Evolutionary conservation across 37 sponge, comb jelly and placozoan genomes (phyloP).

Genomic region (Tethya wilhelma): DNA sequence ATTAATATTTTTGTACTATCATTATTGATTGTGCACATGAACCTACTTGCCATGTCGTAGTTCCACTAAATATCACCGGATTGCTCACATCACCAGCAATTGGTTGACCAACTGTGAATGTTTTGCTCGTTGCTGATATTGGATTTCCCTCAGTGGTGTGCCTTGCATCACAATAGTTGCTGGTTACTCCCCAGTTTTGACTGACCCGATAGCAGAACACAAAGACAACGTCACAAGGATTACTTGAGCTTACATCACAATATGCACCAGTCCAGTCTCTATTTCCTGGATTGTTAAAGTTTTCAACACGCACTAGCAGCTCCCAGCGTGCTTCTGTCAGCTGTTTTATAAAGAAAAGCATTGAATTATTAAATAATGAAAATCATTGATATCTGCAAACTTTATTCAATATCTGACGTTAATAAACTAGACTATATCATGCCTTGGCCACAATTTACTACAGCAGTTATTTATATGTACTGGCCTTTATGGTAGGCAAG

Average conservation of each 20-base stretch:
- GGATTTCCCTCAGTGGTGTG: not conserved
- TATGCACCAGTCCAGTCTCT: conserved; percentile 22
- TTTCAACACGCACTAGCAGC: not conserved
- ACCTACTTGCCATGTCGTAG: conserved; percentile 39
- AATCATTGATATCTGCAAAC: too few relatives aligned
- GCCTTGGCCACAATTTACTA: too few relatives aligned
- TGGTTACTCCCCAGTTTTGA: not conserved
- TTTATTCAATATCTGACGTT: too few relatives aligned
- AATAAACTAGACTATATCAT: too few relatives aligned
- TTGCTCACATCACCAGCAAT: conserved; percentile 10
- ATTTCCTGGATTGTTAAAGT: conserved; percentile 19
- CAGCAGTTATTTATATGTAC: too few relatives aligned
- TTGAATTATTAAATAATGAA: too few relatives aligned
- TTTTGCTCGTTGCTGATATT: not conserved
- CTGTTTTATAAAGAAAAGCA: too few relatives aligned
- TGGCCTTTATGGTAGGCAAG: too few relatives aligned
- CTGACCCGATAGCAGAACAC: conserved; percentile 29
- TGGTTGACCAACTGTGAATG: not conserved
- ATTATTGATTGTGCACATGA: not conserved
- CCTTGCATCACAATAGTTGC: not conserved
- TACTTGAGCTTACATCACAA: conserved; percentile 8
- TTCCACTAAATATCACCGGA: conserved; percentile 26
- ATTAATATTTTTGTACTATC: not conserved
- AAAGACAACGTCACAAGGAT: conserved; percentile 47
- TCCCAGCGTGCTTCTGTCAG: not conserved